phyloP scores from a whole-genome alignment of 1,140 invertebrate species.

The Hycleus phaleratus region DNA sequence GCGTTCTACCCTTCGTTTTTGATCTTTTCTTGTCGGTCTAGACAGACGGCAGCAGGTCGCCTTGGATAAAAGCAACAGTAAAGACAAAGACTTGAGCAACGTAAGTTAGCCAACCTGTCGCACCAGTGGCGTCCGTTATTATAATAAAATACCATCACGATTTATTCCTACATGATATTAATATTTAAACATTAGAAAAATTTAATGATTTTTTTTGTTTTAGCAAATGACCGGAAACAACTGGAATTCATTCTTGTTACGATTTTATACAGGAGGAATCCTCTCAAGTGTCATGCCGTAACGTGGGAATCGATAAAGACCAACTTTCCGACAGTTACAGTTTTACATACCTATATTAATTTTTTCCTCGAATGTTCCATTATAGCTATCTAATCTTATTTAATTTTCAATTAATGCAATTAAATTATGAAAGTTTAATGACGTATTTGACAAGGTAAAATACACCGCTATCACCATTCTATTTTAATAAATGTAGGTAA shows the following conservation, averaged over 20 bases:
- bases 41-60: conserved; percentile 14
- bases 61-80: conserved; percentile 1
- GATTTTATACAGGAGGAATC: no score
- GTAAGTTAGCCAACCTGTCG: neutral
- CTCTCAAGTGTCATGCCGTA: neutral
- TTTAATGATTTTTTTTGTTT: no score
- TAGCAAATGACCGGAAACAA: no score
- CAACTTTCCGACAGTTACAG: no score
- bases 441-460: neutral
- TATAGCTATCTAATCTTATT: no score
- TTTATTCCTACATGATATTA: no score
- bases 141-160: no score
- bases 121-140: conserved; percentile 12
- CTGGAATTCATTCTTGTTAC: no score
- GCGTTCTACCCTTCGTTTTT: neutral
- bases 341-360: no score
- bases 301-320: conserved; percentile 8
- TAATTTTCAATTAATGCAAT: no score
- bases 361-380: no score
- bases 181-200: no score
- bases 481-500: neutral
- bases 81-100: conserved; percentile 14
- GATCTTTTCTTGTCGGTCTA: neutral
- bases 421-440: neutral
- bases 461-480: neutral